These are phyloP conservation scores for Mastacembelus armatus DNA, from an alignment of 2,797 vertebrate species.

Conservation along the genomic window DNA sequence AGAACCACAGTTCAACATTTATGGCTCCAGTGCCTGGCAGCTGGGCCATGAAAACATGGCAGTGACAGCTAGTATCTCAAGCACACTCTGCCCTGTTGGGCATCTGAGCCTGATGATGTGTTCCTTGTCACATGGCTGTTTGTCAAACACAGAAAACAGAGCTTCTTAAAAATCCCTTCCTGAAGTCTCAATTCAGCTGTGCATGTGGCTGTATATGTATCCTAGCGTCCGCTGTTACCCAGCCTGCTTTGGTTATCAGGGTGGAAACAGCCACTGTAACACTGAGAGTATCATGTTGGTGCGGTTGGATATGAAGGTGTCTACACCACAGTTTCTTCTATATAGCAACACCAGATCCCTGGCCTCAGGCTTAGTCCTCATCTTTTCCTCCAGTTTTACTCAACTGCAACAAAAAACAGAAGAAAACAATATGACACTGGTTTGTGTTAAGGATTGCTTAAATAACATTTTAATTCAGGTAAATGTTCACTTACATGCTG, in stretches of 20 bases:
- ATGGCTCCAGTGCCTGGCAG: conserved; percentile 3
- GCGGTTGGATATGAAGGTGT: conserved; percentile 37
- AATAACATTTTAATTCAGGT: accelerated
- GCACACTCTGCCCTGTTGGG: conserved; percentile 9
- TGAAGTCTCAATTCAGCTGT: conserved; percentile 1
- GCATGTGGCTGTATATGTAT: conserved; percentile 4
- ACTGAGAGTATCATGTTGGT: conserved; percentile 22
- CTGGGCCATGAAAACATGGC: conserved; percentile 43
- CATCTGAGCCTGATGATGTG: not conserved
- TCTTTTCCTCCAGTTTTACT: conserved; percentile 96
- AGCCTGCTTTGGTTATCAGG: conserved; percentile 33
- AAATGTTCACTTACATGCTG: conserved; percentile 81
- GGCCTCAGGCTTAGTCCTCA: conserved; percentile 82
- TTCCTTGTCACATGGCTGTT: not conserved
- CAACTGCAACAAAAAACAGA: conserved; percentile 80
- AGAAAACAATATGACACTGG: not conserved
- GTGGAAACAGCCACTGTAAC: conserved; percentile 4
- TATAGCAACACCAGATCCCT: conserved; percentile 15
- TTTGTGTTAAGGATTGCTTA: not conserved
- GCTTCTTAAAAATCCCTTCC: conserved; percentile 1
- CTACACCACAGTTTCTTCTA: conserved; percentile 46
- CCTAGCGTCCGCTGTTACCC: not conserved
- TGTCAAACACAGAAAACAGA: conserved; percentile 15
- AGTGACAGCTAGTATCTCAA: conserved; percentile 41
- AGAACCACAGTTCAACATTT: conserved; percentile 11